phyloP scores from a whole-genome alignment of 2,113 vertebrate species.

The Lampris incognitus region DNA sequence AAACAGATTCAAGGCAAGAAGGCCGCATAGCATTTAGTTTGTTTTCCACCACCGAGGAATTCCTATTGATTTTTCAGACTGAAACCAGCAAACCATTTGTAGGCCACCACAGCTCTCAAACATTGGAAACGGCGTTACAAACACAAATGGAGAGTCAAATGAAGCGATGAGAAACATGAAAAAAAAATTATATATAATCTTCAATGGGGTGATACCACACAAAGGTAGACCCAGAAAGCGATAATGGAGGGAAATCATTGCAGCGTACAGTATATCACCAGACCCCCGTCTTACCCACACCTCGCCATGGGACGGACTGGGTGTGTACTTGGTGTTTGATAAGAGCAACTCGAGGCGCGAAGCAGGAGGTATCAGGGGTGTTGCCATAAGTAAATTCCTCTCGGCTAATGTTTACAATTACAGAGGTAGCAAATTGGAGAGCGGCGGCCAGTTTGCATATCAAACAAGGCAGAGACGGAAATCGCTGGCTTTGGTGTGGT shows the following conservation, averaged over 20 bases:
- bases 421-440: conserved; percentile 62
- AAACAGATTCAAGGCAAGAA: not conserved
- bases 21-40: not conserved
- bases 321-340: conserved; percentile 4
- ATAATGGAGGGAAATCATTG: not conserved
- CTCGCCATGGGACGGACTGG: conserved; percentile 2
- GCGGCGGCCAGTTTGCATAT: conserved; percentile 61
- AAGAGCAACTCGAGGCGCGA: conserved; percentile 1
- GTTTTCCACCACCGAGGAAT: not conserved
- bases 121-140: not conserved
- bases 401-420: conserved; percentile 66
- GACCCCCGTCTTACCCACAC: not conserved
- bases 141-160: not conserved
- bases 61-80: not conserved
- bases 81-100: conserved; percentile 3
- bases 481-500: conserved; percentile 50
- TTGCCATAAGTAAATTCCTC: conserved; percentile 56
- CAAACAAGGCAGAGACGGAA: conserved; percentile 56
- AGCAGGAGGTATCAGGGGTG: conserved; percentile 45
- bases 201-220: not conserved
- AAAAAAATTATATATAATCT: not conserved
- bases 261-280: not conserved
- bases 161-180: not conserved
- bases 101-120: not conserved
- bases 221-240: not conserved